Conservation (phyloP, 2,113 vertebrate species). For the Melanostigma gelatinosum region DNA sequence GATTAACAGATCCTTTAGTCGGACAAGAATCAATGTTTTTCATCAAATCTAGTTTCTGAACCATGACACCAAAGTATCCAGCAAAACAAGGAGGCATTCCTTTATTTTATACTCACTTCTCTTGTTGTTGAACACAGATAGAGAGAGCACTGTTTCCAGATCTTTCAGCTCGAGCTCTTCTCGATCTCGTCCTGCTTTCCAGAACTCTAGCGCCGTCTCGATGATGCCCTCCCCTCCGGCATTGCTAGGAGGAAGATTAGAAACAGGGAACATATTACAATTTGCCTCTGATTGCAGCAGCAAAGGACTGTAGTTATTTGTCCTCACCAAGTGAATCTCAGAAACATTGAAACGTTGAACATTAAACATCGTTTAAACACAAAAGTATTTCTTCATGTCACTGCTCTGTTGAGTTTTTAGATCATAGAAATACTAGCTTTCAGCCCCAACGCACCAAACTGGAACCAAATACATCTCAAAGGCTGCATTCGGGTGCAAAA, state of each 20-base stretch:
- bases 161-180: conserved; percentile 91
- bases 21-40: not conserved
- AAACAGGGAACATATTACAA: not conserved
- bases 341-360: not conserved
- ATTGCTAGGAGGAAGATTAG: conserved; percentile 81
- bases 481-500: not conserved
- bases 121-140: conserved; percentile 92
- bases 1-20: not conserved
- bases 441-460: no score
- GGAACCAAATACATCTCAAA: not conserved
- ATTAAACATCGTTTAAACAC: no score
- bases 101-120: conserved; percentile 85
- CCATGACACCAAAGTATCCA: no score
- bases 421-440: not conserved
- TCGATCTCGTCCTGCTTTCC: conserved; percentile 84
- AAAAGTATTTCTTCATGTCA: not conserved
- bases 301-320: not conserved
- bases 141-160: conserved; percentile 84
- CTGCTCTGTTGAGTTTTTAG: not conserved
- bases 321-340: not conserved
- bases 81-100: not conserved
- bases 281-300: not conserved
- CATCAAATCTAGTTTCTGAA: not conserved
- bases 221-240: conserved; percentile 91
- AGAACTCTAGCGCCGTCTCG: conserved; percentile 87